Percentiles rank a stretch among this genome's conserved stretches.
Conservation (phyloP, 2,797 vertebrate genomes). For the Diplodus puntazzo region DNA sequence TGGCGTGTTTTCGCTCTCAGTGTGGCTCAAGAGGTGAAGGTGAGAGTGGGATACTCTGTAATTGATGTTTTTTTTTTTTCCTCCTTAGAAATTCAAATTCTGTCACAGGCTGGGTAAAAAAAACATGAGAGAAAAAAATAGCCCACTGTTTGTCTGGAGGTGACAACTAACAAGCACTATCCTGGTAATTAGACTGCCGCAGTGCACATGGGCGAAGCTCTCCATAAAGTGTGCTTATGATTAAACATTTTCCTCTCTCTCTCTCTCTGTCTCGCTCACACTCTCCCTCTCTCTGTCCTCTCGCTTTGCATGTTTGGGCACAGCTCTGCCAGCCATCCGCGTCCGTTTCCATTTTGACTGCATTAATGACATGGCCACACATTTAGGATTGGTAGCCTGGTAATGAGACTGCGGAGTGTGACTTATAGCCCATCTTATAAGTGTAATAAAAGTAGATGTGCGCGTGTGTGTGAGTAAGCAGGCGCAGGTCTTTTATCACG, state of each 20-base stretch:
- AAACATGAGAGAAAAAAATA: constrained; percentile 49
- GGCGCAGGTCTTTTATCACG: constrained; percentile 22
- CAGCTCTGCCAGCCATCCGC: constrained; percentile 47
- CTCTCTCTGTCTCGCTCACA: constrained; percentile 6
- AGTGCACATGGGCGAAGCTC: constrained; percentile 58
- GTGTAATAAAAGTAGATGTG: constrained; percentile 45
- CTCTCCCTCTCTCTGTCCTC: constrained; percentile 9
- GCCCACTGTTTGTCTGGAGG: constrained; percentile 77
- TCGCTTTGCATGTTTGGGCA: constrained; percentile 41
- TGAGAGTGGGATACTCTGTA: constrained; percentile 40
- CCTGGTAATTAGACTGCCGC: constrained; percentile 78
- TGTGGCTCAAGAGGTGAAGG: constrained; percentile 10
- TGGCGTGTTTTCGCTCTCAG: constrained; percentile 36
- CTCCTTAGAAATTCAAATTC: constrained; percentile 78
- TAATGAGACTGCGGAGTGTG: constrained; percentile 61
- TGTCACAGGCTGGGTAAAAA: constrained; percentile 23
- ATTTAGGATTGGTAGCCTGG: constrained; percentile 30
- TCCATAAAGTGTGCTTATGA: constrained; percentile 66
- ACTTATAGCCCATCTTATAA: constrained; percentile 58
- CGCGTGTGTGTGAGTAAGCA: constrained; percentile 11
- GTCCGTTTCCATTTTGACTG: constrained; percentile 63
- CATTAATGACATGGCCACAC: constrained; percentile 60
- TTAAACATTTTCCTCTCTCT: constrained; percentile 61
- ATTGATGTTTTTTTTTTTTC: constrained; percentile 53
- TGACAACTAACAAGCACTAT: constrained; percentile 80